Evolutionary conservation across 2,113 vertebrate genomes (phyloP).

Genomic region (Mesoclemmys tuberculata): DNA sequence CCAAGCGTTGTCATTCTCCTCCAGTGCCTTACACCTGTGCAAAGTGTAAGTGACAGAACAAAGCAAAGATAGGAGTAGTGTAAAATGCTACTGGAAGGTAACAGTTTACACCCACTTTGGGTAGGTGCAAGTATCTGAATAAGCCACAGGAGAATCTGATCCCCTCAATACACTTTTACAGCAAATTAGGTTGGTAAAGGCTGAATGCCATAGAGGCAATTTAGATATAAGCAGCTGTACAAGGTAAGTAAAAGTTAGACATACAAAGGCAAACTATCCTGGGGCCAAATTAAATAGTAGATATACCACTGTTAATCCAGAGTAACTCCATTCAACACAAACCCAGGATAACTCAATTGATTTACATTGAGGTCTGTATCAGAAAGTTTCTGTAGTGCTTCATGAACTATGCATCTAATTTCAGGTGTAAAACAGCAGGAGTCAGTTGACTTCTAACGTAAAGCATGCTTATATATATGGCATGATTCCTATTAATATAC

Average conservation of each 20-base stretch:
- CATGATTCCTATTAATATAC: too few relatives aligned
- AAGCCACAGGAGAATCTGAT: neutral
- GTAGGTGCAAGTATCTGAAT: neutral
- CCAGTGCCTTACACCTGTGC: neutral
- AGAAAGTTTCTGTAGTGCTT: neutral
- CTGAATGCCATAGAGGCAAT: neutral
- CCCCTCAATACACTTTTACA: neutral
- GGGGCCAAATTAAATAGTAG: neutral
- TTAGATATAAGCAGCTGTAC: neutral
- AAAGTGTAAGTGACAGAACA: neutral
- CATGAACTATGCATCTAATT: slow-evolving; percentile 3
- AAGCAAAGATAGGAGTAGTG: neutral
- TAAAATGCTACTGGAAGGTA: neutral
- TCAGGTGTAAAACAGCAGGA: neutral
- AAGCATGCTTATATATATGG: neutral
- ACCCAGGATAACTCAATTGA: too few relatives aligned
- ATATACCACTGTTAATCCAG: neutral
- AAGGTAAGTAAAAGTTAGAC: too few relatives aligned
- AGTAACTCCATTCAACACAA: too few relatives aligned
- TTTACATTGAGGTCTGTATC: slow-evolving; percentile 27
- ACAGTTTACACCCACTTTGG: neutral
- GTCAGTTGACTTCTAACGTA: slow-evolving; percentile 23
- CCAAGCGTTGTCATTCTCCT: neutral
- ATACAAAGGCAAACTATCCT: neutral
- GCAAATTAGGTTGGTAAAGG: neutral